A percentile compares a stretch with the other conserved stretches of the same genome.
Evolutionary conservation across 2,113 vertebrate species (phyloP).

Genomic region (Coreoperca whiteheadi): DNA sequence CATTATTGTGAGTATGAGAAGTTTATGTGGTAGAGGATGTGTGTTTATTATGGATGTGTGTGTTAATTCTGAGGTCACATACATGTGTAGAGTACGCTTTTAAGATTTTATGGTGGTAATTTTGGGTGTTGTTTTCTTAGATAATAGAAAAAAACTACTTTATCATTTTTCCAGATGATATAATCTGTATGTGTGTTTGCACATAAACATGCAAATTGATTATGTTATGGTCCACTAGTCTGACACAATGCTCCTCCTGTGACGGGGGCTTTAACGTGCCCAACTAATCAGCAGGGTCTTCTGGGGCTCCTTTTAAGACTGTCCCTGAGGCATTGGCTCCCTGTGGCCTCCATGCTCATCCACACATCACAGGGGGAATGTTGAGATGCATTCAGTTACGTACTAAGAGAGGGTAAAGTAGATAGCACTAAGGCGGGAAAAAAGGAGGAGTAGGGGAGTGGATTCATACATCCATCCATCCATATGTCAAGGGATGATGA

Average conservation of each 20-base stretch:
- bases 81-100: not conserved
- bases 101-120: not conserved
- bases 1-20: constrained; percentile 45
- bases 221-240: constrained; percentile 54
- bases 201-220: constrained; percentile 73
- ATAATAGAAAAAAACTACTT: not conserved
- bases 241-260: constrained; percentile 67
- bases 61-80: constrained; percentile 31
- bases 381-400: constrained; percentile 43
- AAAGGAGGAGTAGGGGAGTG: constrained; percentile 9
- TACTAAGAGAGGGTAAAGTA: constrained; percentile 11
- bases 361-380: constrained; percentile 42
- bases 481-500: constrained; percentile 51
- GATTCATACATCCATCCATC: constrained; percentile 34
- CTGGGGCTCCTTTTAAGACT: constrained; percentile 59
- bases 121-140: not conserved
- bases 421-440: constrained; percentile 30
- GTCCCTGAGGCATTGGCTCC: constrained; percentile 61
- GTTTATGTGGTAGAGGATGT: constrained; percentile 26
- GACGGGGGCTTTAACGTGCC: constrained; percentile 65
- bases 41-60: too few species aligned
- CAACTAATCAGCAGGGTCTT: constrained; percentile 62
- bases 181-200: constrained; percentile 34
- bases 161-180: constrained; percentile 28
- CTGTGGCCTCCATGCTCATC: constrained; percentile 57